These are phyloP conservation scores for Gymnobelideus leadbeateri DNA, from an alignment of 2,113 vertebrate species.

Conservation along the genomic window DNA sequence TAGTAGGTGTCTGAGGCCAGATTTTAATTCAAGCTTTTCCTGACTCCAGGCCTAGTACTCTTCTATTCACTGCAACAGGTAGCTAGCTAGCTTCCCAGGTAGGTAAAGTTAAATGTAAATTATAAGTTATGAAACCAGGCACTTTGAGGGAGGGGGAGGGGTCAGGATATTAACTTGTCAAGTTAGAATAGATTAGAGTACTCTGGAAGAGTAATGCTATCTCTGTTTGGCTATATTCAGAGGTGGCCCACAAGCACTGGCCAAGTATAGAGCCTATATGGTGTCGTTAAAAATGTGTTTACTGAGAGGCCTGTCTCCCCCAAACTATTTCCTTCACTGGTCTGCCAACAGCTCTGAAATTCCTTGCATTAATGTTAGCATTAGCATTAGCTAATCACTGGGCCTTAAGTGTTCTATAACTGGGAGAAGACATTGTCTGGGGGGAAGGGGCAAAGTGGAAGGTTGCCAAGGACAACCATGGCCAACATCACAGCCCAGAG, in stretches of 20 bases:
- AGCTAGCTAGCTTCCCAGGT: neutral
- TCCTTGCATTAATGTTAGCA: neutral
- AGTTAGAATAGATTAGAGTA: neutral
- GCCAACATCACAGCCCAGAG: neutral
- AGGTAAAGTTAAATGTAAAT: neutral
- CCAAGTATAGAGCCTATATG: neutral
- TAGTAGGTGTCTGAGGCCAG: neutral
- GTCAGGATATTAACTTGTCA: neutral
- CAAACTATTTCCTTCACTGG: neutral
- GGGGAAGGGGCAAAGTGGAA: neutral
- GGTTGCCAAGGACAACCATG: neutral
- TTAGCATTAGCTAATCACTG: neutral
- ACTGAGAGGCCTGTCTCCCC: neutral
- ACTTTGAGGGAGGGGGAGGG: neutral
- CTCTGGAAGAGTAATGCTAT: neutral
- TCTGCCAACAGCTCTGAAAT: neutral
- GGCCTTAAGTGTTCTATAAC: neutral
- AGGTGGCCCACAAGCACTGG: neutral
- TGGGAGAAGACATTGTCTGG: neutral
- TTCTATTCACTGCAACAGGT: neutral
- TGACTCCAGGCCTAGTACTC: neutral
- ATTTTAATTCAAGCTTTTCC: neutral
- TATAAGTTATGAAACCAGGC: neutral
- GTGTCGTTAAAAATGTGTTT: neutral
- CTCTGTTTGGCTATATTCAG: neutral